A percentile compares a stretch with the other conserved stretches of the same genome.
These are phyloP conservation scores for Trissolcus japonicus DNA, from an alignment of 2,888 invertebrate species.

Conservation along the genomic window DNA sequence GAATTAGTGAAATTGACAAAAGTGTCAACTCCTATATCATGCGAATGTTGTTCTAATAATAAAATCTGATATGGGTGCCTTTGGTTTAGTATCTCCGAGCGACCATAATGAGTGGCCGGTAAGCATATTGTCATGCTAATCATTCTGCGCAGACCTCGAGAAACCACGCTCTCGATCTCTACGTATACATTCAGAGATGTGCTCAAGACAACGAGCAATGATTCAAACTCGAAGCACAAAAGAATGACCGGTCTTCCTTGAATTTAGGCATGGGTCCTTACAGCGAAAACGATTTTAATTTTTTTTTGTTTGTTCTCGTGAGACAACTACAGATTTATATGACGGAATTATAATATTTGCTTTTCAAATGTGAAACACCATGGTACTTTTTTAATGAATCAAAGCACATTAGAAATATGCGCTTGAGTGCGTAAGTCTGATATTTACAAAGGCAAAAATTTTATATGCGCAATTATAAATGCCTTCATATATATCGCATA, in stretches of 20 bases:
- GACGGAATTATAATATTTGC: conserved; percentile 31
- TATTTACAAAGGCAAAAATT: too few relatives aligned
- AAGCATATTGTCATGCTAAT: conserved; percentile 74
- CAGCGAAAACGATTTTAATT: conserved; percentile 62
- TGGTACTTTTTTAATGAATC: too few relatives aligned
- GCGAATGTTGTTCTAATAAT: conserved; percentile 62
- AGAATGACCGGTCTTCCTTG: conserved; percentile 70
- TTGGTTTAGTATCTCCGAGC: conserved; percentile 60
- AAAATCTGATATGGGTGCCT: conserved; percentile 63
- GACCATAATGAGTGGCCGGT: conserved; percentile 73
- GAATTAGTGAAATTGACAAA: conserved; percentile 56
- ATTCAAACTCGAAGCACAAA: conserved; percentile 66
- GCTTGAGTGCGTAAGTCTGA: too few relatives aligned
- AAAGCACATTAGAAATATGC: not conserved
- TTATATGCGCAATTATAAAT: too few relatives aligned
- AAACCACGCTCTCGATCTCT: conserved; percentile 59
- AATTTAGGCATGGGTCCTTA: conserved; percentile 60
- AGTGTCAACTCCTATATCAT: conserved; percentile 65
- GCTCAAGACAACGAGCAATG: conserved; percentile 60
- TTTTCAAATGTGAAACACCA: not conserved
- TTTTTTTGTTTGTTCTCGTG: conserved; percentile 49
- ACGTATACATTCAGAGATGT: conserved; percentile 59
- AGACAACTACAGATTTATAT: conserved; percentile 46
- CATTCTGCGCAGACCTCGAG: conserved; percentile 61
- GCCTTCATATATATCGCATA: not conserved